These are phyloP conservation scores for Eupsilia transversa DNA, from an alignment of 2,888 invertebrate species.

Conservation along the genomic window DNA sequence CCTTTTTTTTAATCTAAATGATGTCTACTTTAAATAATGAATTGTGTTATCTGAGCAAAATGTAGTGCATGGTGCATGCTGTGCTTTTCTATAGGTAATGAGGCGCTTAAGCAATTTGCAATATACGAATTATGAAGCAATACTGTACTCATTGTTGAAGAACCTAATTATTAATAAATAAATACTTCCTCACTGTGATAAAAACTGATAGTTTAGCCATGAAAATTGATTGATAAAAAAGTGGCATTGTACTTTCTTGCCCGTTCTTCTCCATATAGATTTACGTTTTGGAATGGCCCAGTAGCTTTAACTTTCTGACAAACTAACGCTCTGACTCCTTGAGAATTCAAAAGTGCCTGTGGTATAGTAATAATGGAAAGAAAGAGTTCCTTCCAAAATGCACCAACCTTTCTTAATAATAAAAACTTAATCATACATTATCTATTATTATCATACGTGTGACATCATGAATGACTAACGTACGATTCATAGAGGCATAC, in stretches of 20 bases:
- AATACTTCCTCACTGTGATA: background rate
- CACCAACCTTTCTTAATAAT: conserved; percentile 16
- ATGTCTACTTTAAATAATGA: too few species aligned
- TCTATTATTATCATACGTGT: conserved; percentile 59
- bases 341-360: background rate
- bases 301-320: background rate
- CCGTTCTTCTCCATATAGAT: background rate
- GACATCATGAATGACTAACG: conserved; percentile 61
- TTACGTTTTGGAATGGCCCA: background rate
- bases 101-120: too few species aligned
- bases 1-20: too few species aligned
- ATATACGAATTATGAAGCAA: too few species aligned
- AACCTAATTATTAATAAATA: too few species aligned
- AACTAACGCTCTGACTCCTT: background rate
- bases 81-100: too few species aligned
- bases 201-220: background rate
- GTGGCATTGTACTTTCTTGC: background rate
- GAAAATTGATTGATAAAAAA: background rate
- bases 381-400: conserved; percentile 15
- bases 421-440: conserved; percentile 52
- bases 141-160: too few species aligned
- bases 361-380: background rate
- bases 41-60: too few species aligned
- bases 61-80: too few species aligned
- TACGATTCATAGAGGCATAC: conserved; percentile 61